Evolutionary conservation across 2,113 vertebrate species (phyloP).

Genomic region (Marcusenius ussheri): DNA sequence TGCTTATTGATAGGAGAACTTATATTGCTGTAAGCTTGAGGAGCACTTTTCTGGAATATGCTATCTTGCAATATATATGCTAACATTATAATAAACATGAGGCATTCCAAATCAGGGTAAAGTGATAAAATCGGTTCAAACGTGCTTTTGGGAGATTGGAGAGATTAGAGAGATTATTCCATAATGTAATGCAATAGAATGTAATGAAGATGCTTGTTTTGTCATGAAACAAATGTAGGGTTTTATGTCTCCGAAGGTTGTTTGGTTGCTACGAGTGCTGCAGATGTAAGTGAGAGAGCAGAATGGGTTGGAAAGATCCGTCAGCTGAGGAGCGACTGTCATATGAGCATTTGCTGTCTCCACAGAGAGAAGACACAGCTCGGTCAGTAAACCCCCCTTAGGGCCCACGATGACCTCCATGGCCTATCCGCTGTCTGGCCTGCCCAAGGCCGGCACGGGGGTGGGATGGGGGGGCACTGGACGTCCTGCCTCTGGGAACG

Average conservation of each 20-base stretch:
- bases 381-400: slow-evolving; percentile 70
- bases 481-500: slow-evolving; percentile 53
- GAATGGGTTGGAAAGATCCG: not conserved
- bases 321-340: not conserved
- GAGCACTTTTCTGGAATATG: not conserved
- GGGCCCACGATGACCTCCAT: slow-evolving; percentile 61
- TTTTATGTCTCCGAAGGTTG: not conserved
- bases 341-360: not conserved
- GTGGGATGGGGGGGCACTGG: slow-evolving; percentile 58
- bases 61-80: not conserved
- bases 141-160: not conserved
- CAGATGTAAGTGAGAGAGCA: not conserved
- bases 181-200: not conserved
- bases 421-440: slow-evolving; percentile 69
- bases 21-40: not conserved
- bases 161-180: not conserved
- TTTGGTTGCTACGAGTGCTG: not conserved
- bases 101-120: not conserved
- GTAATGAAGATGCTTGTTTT: not conserved
- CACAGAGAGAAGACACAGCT: slow-evolving; percentile 93
- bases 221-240: not conserved
- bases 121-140: not conserved
- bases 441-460: slow-evolving; percentile 65
- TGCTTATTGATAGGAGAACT: not conserved
- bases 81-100: not conserved